Evolutionary conservation across 2,797 vertebrate genomes (phyloP).

Genomic region (Anas acuta): DNA sequence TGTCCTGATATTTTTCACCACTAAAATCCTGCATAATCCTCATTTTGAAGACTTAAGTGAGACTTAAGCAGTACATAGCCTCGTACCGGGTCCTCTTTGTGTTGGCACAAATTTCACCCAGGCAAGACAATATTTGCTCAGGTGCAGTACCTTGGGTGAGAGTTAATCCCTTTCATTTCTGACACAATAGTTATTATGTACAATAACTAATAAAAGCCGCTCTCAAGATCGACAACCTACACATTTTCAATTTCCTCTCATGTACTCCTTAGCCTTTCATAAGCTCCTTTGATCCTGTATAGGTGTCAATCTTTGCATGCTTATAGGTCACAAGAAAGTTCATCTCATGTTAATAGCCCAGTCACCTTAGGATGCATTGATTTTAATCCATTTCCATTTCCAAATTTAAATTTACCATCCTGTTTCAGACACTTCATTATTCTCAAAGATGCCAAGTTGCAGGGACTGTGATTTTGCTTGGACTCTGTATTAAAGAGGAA

Average conservation of each 20-base stretch:
- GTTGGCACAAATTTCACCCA: constrained; percentile 65
- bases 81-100: constrained; percentile 65
- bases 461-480: neutral
- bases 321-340: constrained; percentile 64
- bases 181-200: constrained; percentile 72
- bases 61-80: constrained; percentile 49
- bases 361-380: neutral
- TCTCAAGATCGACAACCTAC: constrained; percentile 60
- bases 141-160: constrained; percentile 67
- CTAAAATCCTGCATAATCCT: constrained; percentile 20
- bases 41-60: constrained; percentile 53
- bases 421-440: neutral
- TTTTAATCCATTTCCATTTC: constrained; percentile 22
- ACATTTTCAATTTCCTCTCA: constrained; percentile 65
- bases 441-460: neutral
- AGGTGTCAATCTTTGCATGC: constrained; percentile 34
- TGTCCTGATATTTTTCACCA: neutral
- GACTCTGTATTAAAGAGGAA: neutral
- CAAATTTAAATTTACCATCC: constrained; percentile 17
- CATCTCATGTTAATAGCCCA: neutral
- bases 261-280: constrained; percentile 46
- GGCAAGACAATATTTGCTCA: constrained; percentile 73
- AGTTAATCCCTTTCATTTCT: constrained; percentile 73
- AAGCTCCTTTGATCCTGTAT: constrained; percentile 59
- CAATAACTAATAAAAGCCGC: constrained; percentile 66